These are phyloP conservation scores for Gallinago paraguaiae DNA, from an alignment of 2,113 vertebrate genomes.

Conservation along the genomic window DNA sequence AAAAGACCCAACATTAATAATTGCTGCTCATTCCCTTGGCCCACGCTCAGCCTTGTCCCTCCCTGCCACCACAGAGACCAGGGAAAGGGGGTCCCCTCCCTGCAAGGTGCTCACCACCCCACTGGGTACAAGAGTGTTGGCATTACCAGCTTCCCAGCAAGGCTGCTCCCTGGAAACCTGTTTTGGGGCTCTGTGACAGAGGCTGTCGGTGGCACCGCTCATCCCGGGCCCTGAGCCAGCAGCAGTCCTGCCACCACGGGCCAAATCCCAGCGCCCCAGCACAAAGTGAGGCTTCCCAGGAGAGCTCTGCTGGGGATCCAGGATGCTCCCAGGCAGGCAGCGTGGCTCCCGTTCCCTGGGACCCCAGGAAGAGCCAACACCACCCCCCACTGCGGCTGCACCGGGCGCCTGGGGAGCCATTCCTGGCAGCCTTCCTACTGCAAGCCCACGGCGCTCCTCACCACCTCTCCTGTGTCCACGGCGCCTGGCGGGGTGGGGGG, in stretches of 20 bases:
- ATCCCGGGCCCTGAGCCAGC: accelerated
- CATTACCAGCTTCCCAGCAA: neutral
- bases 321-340: neutral
- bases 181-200: accelerated
- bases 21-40: neutral
- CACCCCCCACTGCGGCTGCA: accelerated
- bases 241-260: neutral
- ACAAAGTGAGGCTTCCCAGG: neutral
- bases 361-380: neutral
- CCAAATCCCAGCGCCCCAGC: neutral
- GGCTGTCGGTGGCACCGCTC: neutral
- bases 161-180: neutral
- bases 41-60: accelerated
- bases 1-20: neutral
- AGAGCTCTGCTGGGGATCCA: neutral
- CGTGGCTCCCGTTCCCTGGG: accelerated
- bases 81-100: too few relatives aligned
- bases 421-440: neutral
- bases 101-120: neutral
- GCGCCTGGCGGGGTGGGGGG: accelerated
- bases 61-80: neutral
- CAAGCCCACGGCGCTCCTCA: neutral
- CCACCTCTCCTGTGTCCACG: neutral
- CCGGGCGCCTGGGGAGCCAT: accelerated
- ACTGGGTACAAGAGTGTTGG: neutral